Evolutionary conservation across 2,888 invertebrate species (phyloP), one percentile per base, ranked within the genome.

Genomic region (Drosophila koepferae): DNA sequence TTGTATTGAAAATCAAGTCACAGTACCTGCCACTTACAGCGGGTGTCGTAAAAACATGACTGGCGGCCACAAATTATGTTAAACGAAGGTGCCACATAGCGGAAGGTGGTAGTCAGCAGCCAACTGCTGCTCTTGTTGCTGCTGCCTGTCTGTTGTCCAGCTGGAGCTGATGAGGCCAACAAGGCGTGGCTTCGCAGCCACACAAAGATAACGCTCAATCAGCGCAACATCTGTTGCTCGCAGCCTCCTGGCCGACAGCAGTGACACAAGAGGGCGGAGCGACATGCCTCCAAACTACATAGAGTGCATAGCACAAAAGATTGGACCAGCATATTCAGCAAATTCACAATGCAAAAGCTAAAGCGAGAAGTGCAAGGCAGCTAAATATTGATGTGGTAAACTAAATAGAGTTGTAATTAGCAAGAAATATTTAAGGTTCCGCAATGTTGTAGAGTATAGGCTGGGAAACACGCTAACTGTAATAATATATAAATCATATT

Each of bases 41-140:
- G 82, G 80, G 80, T 86, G 82, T 87, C 76, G 82, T 87, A 75
- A 81, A 81, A 80, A 73, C 80, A 81, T 77, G 76, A 80, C 84
- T 79, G 72, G 77, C 82, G 79, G 88, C 77, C 88, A 83, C 89
- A 87, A 87, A 87, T 87, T 85, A 87, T 85, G 82, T 77, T 79
- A 74, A 82, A 71, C 78, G 77, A 75, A 86, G 82, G 75, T 78
- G 82, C 80, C 79, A 69, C 66, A 70, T 63, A 34, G 70, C 62
- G 73, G 73, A 84, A 86, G 77, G 75, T 75, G 82, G 76, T 74
- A 87, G 80, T 87, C 86, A 83, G 68, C 54, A 40, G 51, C 16
- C 43, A 18, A 43, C 56, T 63, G 44, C 28, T 40, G 20, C 38
- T 56, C 36, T 36, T 36, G 36, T 12, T 54, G 43, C 14, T 48